These are phyloP conservation scores for Leptinotarsa tumamoca DNA, from an alignment of 2,888 invertebrate species.

Conservation along the genomic window DNA sequence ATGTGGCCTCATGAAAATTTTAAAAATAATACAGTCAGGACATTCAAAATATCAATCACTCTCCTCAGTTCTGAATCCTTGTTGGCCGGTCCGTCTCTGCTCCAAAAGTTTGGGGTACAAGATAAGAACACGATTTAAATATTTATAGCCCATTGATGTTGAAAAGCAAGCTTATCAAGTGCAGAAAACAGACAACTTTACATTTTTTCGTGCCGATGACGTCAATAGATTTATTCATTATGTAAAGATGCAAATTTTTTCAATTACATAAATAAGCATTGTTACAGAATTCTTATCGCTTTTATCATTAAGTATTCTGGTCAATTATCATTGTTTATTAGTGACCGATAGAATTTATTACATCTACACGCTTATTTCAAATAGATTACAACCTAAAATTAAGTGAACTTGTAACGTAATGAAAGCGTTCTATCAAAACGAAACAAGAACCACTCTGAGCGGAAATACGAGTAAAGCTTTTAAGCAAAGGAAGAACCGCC, in stretches of 20 bases:
- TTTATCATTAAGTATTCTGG: slow-evolving; percentile 4
- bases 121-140: slow-evolving; percentile 11
- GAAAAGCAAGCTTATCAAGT: slow-evolving; percentile 3
- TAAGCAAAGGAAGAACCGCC: no score
- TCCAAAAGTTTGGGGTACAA: not conserved
- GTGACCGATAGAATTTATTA: slow-evolving; percentile 15
- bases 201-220: slow-evolving; percentile 19
- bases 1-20: no score
- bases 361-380: slow-evolving; percentile 7
- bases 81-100: not conserved
- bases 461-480: no score
- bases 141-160: slow-evolving; percentile 3
- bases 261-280: slow-evolving; percentile 25
- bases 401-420: not conserved
- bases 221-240: slow-evolving; percentile 20
- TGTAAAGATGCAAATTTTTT: slow-evolving; percentile 24
- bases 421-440: no score
- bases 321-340: slow-evolving; percentile 21
- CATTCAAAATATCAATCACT: not conserved
- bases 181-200: not conserved
- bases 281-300: slow-evolving; percentile 18
- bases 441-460: no score
- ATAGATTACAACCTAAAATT: not conserved
- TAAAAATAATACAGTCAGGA: not conserved
- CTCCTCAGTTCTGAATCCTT: not conserved